phyloP scores from a whole-genome alignment of 1,140 invertebrate species.

The Vanessa tameamea region DNA sequence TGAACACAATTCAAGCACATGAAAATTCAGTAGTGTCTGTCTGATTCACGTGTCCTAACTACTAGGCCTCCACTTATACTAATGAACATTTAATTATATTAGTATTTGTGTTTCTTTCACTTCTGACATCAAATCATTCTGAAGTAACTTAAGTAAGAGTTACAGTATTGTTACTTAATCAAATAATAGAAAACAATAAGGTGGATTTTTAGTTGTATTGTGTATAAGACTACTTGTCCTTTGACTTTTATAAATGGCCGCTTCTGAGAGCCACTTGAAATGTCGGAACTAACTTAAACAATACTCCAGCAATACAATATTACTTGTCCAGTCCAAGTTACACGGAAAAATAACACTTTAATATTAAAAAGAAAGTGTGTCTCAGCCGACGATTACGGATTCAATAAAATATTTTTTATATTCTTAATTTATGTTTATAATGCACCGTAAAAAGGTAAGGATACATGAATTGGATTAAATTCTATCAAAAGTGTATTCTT shows the following conservation, averaged over 20 bases:
- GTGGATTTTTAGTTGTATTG: background rate
- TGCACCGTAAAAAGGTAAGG: too few species aligned
- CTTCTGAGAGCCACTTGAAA: constrained; percentile 6
- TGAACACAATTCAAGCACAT: too few species aligned
- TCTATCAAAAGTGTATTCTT: too few species aligned
- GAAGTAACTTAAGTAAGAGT: background rate
- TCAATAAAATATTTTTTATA: background rate
- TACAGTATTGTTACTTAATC: background rate
- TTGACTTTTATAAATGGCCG: constrained; percentile 15
- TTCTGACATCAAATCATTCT: too few species aligned
- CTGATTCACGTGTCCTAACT: too few species aligned
- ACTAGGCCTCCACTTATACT: too few species aligned
- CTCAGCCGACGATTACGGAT: background rate
- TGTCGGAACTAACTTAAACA: constrained; percentile 6
- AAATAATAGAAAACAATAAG: background rate
- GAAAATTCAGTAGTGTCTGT: too few species aligned
- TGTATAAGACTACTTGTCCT: constrained; percentile 10
- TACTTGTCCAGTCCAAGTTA: constrained; percentile 12
- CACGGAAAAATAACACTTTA: constrained; percentile 7
- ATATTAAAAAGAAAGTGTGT: background rate
- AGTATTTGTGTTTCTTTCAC: too few species aligned
- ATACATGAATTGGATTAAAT: too few species aligned
- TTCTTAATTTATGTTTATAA: background rate
- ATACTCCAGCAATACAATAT: constrained; percentile 9
- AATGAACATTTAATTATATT: background rate